Base-by-base conservation (phyloP, 2,888 invertebrate species). In the Listrodromus nycthemerus region DNA sequence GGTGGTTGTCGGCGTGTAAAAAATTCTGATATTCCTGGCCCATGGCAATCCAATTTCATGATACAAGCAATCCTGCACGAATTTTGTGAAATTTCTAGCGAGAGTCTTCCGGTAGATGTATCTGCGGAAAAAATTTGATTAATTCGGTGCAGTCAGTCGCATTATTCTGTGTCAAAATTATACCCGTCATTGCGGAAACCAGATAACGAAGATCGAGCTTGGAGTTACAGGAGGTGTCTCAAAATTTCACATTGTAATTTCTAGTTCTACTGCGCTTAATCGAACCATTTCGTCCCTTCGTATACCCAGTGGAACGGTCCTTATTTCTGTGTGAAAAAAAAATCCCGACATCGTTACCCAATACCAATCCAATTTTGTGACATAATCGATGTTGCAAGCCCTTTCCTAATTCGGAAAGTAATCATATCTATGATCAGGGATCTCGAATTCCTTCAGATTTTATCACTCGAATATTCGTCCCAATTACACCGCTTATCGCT, bases 21-120 rank as follows among this genome's bases (percentile, higher is more conserved):
- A 37, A 37, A 37, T 37, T 8, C 33, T 8, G 33, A 37, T 0
- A 8, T 37, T 0, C 33, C 33, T 1, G 33, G 33, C 33, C 8
- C 7, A 37, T 37, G 1, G 0, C 33, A 37, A 37, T 37, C 1
- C 8, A 8, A 37, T 37, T 37, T 37, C 8, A 2, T 37, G 8
- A 8, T 8, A 7, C 33, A 37, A 37, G 33, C 8, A 48, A 48
- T n/a, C n/a, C n/a, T 48, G 48, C 21, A 52, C 19, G 21, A 13
- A n/a, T 52, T 19, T 52, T 21, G n/a, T n/a, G n/a, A n/a, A n/a
- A n/a, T n/a, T n/a, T n/a, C n/a, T n/a, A n/a, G n/a, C n/a, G n/a
- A 65, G 66, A 48, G 75, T 30, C 76, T 76, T 66, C 65, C 81
- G 80, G 69, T 63, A 45, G 50, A 21, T 67, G 58, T 63, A 70